phyloP scores from a whole-genome alignment of 2,888 invertebrate species.

The Axea sp. region DNA sequence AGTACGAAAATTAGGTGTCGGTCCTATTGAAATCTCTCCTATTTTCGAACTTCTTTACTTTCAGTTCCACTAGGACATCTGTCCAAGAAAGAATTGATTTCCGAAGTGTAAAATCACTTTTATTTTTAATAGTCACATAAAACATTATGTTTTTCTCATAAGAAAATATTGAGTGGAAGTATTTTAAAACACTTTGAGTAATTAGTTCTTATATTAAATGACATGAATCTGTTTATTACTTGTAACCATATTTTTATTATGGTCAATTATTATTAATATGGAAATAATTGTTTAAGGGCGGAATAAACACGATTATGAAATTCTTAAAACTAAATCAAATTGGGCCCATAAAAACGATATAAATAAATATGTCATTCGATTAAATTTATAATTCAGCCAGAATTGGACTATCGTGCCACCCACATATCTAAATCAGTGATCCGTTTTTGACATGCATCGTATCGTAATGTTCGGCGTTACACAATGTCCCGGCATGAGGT shows the following conservation, averaged over 20 bases:
- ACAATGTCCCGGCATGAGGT: slow-evolving; percentile 78
- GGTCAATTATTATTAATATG: no score
- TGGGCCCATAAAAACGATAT: no score
- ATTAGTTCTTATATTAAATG: no score
- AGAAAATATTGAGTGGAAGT: no score
- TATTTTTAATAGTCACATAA: background rate
- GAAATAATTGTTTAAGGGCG: no score
- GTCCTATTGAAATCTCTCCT: slow-evolving; percentile 66
- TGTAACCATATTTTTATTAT: no score
- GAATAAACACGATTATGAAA: no score
- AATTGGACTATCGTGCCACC: slow-evolving; percentile 55
- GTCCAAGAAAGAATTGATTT: slow-evolving; percentile 41
- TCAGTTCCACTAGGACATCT: slow-evolving; percentile 63
- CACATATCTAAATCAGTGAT: slow-evolving; percentile 55
- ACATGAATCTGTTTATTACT: no score
- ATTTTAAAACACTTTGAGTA: no score
- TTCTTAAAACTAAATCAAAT: no score
- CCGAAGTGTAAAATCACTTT: slow-evolving; percentile 25
- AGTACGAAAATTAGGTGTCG: slow-evolving; percentile 73
- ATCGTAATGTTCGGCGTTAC: slow-evolving; percentile 68
- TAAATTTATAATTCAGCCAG: slow-evolving; percentile 39
- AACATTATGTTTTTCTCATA: no score
- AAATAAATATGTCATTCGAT: no score
- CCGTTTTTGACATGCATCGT: slow-evolving; percentile 52
- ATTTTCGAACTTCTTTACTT: slow-evolving; percentile 67